A percentile compares a stretch with the other conserved stretches of the same genome.
Conservation (phyloP, 2,888 invertebrate species). For the Zygothrica quintamaculata region DNA sequence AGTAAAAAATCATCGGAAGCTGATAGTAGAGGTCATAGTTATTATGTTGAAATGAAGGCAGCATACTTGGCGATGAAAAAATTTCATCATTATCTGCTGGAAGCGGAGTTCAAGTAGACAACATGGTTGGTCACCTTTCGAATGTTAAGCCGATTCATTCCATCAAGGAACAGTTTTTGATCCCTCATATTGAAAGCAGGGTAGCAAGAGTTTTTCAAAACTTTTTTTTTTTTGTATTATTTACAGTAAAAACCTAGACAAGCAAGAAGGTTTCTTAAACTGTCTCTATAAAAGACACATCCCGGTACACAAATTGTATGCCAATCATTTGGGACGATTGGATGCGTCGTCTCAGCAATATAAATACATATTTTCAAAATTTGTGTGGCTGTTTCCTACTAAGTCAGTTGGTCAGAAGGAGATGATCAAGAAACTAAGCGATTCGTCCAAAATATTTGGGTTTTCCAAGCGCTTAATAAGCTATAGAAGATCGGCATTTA, state of each 20-base stretch:
- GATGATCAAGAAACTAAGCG: neutral
- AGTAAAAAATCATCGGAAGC: conserved; percentile 22
- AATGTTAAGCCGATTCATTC: too few species aligned
- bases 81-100: conserved; percentile 40
- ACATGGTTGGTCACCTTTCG: neutral
- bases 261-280: neutral
- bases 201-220: neutral
- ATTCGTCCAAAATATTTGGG: neutral
- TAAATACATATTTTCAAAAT: conserved; percentile 2
- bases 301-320: conserved; percentile 1
- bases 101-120: too few species aligned
- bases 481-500: neutral
- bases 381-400: conserved; percentile 1
- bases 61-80: conserved; percentile 57
- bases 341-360: neutral
- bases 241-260: neutral
- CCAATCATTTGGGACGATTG: conserved; percentile 2
- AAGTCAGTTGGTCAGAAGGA: neutral
- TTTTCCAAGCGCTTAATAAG: neutral
- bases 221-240: neutral
- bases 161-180: too few species aligned
- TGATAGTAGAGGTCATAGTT: conserved; percentile 31
- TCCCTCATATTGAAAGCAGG: neutral
- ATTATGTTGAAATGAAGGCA: conserved; percentile 60
- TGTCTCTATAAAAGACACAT: neutral